Conservation (phyloP, 2,797 vertebrate genomes). For the Dipus sagitta region DNA sequence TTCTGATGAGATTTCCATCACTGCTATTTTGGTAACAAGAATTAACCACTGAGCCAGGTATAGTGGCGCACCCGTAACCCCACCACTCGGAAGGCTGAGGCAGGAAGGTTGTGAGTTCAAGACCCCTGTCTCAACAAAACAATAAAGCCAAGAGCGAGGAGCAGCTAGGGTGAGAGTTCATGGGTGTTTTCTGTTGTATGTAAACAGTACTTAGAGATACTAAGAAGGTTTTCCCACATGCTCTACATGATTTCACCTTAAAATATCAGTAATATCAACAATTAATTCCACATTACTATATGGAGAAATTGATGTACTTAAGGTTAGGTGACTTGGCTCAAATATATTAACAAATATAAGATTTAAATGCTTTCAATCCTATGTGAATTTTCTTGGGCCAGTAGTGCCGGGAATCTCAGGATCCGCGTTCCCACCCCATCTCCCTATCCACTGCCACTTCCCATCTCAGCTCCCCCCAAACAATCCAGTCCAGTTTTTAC, state of each 20-base stretch:
- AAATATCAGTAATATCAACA: not conserved
- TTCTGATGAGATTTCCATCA: not conserved
- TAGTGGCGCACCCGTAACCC: not conserved
- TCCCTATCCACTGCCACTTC: not conserved
- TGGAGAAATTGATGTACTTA: slow-evolving; percentile 5
- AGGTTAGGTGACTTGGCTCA: not conserved
- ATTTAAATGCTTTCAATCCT: not conserved
- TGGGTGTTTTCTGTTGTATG: not conserved
- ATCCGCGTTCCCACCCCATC: not conserved
- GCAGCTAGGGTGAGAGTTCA: not conserved
- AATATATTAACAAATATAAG: not conserved
- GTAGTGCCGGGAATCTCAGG: not conserved
- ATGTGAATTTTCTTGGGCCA: not conserved
- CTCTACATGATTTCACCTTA: not conserved
- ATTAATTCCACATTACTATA: not conserved
- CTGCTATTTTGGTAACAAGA: slow-evolving; percentile 16
- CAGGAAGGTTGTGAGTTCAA: not conserved
- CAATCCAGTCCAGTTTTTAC: not conserved
- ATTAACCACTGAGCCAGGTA: not conserved
- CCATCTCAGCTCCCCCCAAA: not conserved
- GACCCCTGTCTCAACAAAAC: not conserved
- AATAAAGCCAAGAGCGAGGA: not conserved
- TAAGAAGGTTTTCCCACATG: not conserved
- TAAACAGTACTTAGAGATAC: slow-evolving; percentile 6
- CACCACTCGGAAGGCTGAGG: not conserved